Evolutionary conservation across 2,797 vertebrate genomes (phyloP).

Genomic region (Muraenolepis orangiensis): DNA sequence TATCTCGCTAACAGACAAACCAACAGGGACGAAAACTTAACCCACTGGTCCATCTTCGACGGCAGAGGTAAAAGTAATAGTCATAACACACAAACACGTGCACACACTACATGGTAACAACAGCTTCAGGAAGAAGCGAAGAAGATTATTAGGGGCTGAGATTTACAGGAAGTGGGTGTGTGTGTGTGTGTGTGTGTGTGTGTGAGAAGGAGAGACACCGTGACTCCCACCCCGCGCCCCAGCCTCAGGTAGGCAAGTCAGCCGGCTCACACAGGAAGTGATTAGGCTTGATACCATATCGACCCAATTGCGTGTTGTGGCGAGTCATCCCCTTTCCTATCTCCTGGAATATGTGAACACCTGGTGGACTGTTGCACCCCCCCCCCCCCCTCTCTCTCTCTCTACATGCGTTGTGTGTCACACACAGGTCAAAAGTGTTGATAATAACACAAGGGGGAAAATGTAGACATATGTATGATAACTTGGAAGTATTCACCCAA

Average conservation of each 20-base stretch:
- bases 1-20: too few relatives aligned
- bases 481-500: slow-evolving; percentile 17
- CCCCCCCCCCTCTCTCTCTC: too few relatives aligned
- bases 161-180: too few relatives aligned
- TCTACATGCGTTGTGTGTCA: background rate
- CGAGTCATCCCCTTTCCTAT: background rate
- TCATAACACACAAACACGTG: too few relatives aligned
- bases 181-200: background rate
- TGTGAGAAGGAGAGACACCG: background rate
- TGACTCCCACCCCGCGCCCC: background rate
- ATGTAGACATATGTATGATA: slow-evolving; percentile 39
- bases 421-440: slow-evolving; percentile 46
- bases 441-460: slow-evolving; percentile 32
- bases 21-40: too few relatives aligned
- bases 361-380: background rate
- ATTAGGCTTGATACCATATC: background rate
- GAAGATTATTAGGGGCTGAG: too few relatives aligned
- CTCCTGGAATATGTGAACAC: background rate
- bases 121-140: too few relatives aligned
- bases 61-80: too few relatives aligned
- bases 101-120: too few relatives aligned
- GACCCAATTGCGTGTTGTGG: background rate
- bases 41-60: too few relatives aligned
- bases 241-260: background rate
- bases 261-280: background rate